Evolutionary conservation across 2,113 vertebrate genomes (phyloP), one percentile per base, ranked within the genome.

Genomic region (Paralichthys olivaceus): DNA sequence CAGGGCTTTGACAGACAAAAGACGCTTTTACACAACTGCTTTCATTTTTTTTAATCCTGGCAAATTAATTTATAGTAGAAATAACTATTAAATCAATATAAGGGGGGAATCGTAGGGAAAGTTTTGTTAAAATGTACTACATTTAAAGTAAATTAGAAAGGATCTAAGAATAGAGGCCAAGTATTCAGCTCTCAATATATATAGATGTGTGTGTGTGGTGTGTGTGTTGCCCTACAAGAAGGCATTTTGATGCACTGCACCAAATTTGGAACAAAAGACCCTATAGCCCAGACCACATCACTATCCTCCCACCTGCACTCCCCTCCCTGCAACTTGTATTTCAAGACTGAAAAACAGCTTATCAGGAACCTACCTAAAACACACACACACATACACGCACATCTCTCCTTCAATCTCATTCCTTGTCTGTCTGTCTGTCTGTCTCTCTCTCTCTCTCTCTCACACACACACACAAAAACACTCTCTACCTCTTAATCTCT

Each of bases 221-320:
- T 45, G 67, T 75, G 59, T 67, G 53, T 75, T 67, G 75, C 79
- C 71, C 62, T 77, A 76, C 69, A 86, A 77, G 67, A 84, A 80
- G 58, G 79, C 69, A 79, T 91, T 87, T 90, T 93, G 90, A 92
- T 93, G 91, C 92, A 91, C 87, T 93, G 91, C 92, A 93, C 92
- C 92, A 93, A 89, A 91, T 92, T 86, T 88, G 80, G 81, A 91
- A 91, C 91, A 92, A 90, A 91, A 90, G 86, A 91, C 88, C 87
- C 84, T 87, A 77, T 77, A 89, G 84, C 72, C 86, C 82, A 86
- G 83, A 89, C 86, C 89, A 87, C 85, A 90, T 90, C 84, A 86
- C 81, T 86, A 89, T 87, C 87, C 77, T 84, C 84, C 85, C 90
- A 89, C 88, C 84, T 87, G 86, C 89, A 82, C 55, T 29, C 60